phyloP scores from a whole-genome alignment of 2,888 invertebrate genomes.

The Cordilura impudica region DNA sequence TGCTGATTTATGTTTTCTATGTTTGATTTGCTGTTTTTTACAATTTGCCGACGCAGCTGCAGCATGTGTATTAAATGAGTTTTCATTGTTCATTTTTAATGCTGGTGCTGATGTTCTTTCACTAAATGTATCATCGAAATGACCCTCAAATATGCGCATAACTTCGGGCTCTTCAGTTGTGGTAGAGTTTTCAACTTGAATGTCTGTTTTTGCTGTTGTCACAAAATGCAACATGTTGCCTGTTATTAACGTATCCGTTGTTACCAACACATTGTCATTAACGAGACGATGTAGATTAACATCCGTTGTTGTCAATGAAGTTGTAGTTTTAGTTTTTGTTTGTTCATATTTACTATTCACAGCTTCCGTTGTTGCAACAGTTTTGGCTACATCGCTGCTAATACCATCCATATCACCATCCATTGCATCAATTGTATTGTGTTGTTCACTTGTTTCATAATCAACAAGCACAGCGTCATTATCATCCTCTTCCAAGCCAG shows the following conservation, averaged over 20 bases:
- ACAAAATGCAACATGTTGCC: conserved; percentile 57
- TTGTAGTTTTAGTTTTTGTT: conserved; percentile 25
- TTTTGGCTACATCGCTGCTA: conserved; percentile 21
- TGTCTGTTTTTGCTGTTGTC: conserved; percentile 38
- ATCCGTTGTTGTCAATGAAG: conserved; percentile 7
- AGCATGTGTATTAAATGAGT: conserved; percentile 29
- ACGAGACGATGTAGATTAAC: conserved; percentile 5
- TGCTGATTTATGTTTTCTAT: conserved; percentile 69
- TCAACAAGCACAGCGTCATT: conserved; percentile 41
- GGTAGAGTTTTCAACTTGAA: conserved; percentile 29
- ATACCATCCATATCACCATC: conserved; percentile 2
- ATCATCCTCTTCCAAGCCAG: conserved; percentile 43
- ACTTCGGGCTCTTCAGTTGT: conserved; percentile 51
- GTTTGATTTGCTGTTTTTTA: conserved; percentile 64
- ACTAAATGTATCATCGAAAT: conserved; percentile 51
- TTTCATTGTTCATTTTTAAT: conserved; percentile 50
- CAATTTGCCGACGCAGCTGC: background rate
- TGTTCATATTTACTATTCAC: background rate
- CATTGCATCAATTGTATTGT: conserved; percentile 17
- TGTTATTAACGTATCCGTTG: conserved; percentile 58
- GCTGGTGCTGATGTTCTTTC: conserved; percentile 35
- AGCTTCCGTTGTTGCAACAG: conserved; percentile 7
- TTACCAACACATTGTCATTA: conserved; percentile 32
- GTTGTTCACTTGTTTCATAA: conserved; percentile 44
- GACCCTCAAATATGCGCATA: conserved; percentile 62